phyloP scores from a whole-genome alignment of 2,888 invertebrate species.

The Leptinotarsa rubiginosa region DNA sequence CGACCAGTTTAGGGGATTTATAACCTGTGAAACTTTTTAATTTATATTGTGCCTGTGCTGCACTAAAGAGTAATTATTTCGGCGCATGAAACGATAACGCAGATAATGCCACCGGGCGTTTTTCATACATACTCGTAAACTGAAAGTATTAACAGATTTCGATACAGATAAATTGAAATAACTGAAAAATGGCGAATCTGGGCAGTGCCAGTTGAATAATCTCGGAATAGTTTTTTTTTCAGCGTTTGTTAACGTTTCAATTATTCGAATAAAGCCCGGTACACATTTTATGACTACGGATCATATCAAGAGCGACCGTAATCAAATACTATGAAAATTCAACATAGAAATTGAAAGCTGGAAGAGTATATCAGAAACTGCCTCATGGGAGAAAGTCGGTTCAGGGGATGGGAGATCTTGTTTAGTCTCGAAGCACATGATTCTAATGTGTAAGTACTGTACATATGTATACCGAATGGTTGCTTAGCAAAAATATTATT shows the following conservation, averaged over 20 bases:
- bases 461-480: too few species aligned
- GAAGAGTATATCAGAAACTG: too few species aligned
- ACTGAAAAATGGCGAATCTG: slow-evolving; percentile 1
- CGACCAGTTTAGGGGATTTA: slow-evolving; percentile 25
- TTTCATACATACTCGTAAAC: slow-evolving; percentile 5
- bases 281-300: too few species aligned
- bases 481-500: too few species aligned
- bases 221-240: background rate
- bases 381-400: too few species aligned
- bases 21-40: slow-evolving; percentile 28
- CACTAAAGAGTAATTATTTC: slow-evolving; percentile 8
- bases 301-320: too few species aligned
- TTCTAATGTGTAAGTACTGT: too few species aligned
- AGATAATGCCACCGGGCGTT: slow-evolving; percentile 12
- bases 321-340: too few species aligned
- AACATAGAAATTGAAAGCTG: too few species aligned
- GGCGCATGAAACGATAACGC: slow-evolving; percentile 8
- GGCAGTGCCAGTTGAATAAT: background rate
- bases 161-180: slow-evolving; percentile 13
- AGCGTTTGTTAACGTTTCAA: background rate
- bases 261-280: too few species aligned
- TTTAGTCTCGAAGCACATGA: too few species aligned
- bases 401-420: too few species aligned
- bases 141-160: slow-evolving; percentile 7
- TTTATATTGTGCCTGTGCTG: slow-evolving; percentile 36